phyloP scores from a whole-genome alignment of 1,140 invertebrate species.

The Diuraphis noxia region DNA sequence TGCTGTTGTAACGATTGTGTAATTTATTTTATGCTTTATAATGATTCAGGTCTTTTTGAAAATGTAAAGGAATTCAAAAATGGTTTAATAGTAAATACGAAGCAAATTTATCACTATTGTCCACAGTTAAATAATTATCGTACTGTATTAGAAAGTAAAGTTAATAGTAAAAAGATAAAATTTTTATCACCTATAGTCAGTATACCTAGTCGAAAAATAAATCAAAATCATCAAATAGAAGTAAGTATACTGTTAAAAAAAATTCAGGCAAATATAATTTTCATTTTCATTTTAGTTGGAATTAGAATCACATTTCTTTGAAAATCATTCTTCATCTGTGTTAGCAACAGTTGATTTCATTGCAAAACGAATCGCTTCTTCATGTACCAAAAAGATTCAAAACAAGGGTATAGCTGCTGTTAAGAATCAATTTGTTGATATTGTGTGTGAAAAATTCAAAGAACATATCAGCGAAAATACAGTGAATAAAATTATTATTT shows the following conservation, averaged over 20 bases:
- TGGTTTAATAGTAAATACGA: not conserved
- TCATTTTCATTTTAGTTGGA: constrained; percentile 17
- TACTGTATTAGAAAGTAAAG: constrained; percentile 27
- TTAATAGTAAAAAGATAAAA: constrained; percentile 38
- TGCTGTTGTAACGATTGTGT: not conserved
- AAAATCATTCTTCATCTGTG: constrained; percentile 44
- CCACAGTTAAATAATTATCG: constrained; percentile 38
- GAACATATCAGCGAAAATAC: not conserved
- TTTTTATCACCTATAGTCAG: constrained; percentile 24
- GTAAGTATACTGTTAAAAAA: not conserved
- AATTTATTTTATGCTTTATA: not conserved
- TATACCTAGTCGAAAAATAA: not conserved
- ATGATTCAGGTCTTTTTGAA: not conserved
- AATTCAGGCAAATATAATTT: not conserved
- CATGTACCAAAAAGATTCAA: constrained; percentile 46
- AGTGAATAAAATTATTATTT: not conserved
- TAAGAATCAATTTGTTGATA: constrained; percentile 43
- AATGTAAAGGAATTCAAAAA: constrained; percentile 4
- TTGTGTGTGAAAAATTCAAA: constrained; percentile 40
- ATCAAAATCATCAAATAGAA: constrained; percentile 27
- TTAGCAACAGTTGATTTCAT: constrained; percentile 34
- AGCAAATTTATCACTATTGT: constrained; percentile 43
- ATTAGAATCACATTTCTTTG: constrained; percentile 51
- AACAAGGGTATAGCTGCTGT: constrained; percentile 29
- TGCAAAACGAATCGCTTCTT: constrained; percentile 36